Base-by-base conservation (phyloP, 2,113 vertebrate genomes). In the Crotalus helleri region DNA sequence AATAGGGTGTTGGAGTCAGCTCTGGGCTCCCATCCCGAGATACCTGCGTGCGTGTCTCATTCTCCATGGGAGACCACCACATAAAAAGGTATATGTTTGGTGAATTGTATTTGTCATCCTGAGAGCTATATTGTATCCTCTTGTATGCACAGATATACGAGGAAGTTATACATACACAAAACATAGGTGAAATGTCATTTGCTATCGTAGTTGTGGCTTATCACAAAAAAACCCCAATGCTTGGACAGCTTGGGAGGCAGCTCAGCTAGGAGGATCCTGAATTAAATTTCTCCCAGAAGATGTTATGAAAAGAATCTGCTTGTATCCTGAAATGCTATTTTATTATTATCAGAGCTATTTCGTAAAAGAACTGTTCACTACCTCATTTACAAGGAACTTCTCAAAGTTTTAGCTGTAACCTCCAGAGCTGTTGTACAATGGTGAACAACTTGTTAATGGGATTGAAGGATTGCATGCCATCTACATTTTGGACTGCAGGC, bases 261-360 rank as follows among this genome's bases (percentile, higher is more conserved):
- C 8, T 86, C 44, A 49, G 24, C 9, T 23, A 44, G 85, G 21
- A 46, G 23, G 9, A 49, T 24, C 85, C 85, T 85, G 44, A 49
- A 49, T 86, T 86, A 49, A 86, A 11, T 44, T 49, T 86, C 26
- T 49, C 23, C 39, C 21, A 85, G 44, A 85, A 46, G 9, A 49
- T 46, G 49, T 46, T 49, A 39, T 44, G 17, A 44, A 85, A 39
- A 85, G 39, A 85, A 15, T 44, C 33, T 23, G 74, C 15, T 39
- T 21, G n/a, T 85, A 85, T 10, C n/a, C 39, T 44, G 58, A 53
- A 23, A 15, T 3, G 9, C 33, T 10, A 4, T 19, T 0, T 0
- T 1, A 0, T 1, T 23, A 3, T 1, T 3, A 7, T 12, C 23
- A 15, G 13, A 26, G 9, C 94, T 1, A 87, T 74, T 61, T 53